These are phyloP conservation scores for Neodiprion lecontei DNA, from an alignment of 1,140 invertebrate species.

Conservation along the genomic window DNA sequence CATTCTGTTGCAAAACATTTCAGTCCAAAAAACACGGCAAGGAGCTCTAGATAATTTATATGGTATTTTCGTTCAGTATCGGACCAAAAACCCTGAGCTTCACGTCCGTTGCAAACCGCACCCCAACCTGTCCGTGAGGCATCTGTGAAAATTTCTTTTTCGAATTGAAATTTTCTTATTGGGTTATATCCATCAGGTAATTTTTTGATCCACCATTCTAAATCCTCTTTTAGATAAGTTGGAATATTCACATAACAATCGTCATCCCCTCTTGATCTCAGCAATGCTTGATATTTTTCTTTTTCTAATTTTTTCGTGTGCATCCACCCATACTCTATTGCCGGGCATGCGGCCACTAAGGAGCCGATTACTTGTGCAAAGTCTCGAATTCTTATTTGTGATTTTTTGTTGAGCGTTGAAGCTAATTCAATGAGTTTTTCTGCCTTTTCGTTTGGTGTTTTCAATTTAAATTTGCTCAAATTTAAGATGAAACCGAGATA, in stretches of 20 bases:
- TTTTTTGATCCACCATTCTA: slow-evolving; percentile 6
- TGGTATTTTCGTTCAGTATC: not conserved
- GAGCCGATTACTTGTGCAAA: slow-evolving; percentile 8
- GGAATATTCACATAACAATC: not conserved
- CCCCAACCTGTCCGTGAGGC: slow-evolving; percentile 17
- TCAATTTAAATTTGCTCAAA: slow-evolving; percentile 10
- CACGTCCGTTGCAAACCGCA: not conserved
- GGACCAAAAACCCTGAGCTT: slow-evolving; percentile 6
- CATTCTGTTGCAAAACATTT: not conserved
- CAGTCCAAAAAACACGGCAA: slow-evolving; percentile 14
- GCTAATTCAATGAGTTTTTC: slow-evolving; percentile 13
- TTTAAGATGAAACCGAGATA: slow-evolving; percentile 17
- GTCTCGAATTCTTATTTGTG: slow-evolving; percentile 18
- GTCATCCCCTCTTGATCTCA: not conserved
- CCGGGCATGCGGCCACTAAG: not conserved
- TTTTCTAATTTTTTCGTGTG: not conserved
- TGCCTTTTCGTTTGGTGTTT: slow-evolving; percentile 14
- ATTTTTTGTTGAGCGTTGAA: slow-evolving; percentile 11
- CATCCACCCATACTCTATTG: not conserved
- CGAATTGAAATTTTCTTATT: slow-evolving; percentile 17
- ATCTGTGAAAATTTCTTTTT: slow-evolving; percentile 6
- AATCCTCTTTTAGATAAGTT: not conserved
- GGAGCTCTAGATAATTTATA: not conserved
- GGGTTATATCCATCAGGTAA: slow-evolving; percentile 7
- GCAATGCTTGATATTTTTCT: not conserved